phyloP scores from a whole-genome alignment of 2,888 invertebrate genomes.

The Carabus problematicus region DNA sequence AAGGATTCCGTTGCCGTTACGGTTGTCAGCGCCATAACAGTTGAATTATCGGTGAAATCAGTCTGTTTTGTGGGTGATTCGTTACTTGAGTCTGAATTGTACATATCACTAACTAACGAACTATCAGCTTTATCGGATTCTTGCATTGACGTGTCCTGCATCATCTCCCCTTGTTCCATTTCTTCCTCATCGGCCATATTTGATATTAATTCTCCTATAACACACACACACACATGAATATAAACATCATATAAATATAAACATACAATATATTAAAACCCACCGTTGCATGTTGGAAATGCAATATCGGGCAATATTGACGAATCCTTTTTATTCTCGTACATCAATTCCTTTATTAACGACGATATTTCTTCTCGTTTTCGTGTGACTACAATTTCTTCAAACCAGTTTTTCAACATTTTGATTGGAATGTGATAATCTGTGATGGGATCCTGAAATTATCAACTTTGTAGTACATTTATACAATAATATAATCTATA shows the following conservation, averaged over 20 bases:
- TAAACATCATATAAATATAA: no score
- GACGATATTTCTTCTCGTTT: conserved; percentile 88
- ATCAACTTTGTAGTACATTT: conserved; percentile 18
- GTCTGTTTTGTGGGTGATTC: conserved; percentile 2
- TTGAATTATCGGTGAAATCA: background rate
- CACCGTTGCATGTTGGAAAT: conserved; percentile 80
- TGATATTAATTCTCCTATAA: conserved; percentile 65
- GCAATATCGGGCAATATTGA: conserved; percentile 73
- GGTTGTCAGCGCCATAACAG: no score
- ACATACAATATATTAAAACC: conserved; percentile 46
- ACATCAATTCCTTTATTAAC: conserved; percentile 77
- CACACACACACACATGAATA: background rate
- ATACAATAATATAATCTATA: conserved; percentile 46
- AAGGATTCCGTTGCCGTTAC: conserved; percentile 9
- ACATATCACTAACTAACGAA: conserved; percentile 27
- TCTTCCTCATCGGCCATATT: conserved; percentile 58
- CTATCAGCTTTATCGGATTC: conserved; percentile 27
- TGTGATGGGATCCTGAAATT: conserved; percentile 77
- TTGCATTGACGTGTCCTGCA: conserved; percentile 1
- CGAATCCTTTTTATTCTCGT: conserved; percentile 72
- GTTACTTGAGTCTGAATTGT: conserved; percentile 33
- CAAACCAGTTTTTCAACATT: conserved; percentile 85
- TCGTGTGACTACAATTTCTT: conserved; percentile 79
- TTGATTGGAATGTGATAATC: conserved; percentile 86
- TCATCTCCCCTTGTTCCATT: conserved; percentile 63